Evolutionary conservation across 2,113 vertebrate species (phyloP).

Genomic region (Pandion haliaetus): DNA sequence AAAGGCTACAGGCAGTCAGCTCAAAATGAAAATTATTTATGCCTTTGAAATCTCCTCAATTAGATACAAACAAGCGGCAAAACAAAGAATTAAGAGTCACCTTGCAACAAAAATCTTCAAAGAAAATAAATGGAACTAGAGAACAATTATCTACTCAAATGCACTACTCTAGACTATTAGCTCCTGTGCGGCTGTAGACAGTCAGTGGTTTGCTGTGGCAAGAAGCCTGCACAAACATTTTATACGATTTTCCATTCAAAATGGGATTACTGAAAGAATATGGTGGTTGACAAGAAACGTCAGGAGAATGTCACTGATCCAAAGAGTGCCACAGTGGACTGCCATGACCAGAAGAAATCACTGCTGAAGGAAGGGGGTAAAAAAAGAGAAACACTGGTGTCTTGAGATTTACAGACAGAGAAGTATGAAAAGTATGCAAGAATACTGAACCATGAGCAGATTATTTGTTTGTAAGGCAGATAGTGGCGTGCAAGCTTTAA

Average conservation of each 20-base stretch:
- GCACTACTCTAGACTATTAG: neutral
- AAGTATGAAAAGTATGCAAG: neutral
- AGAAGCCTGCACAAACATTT: conserved; percentile 9
- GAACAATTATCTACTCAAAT: neutral
- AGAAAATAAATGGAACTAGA: neutral
- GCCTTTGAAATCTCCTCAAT: neutral
- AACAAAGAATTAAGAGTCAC: neutral
- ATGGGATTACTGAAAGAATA: neutral
- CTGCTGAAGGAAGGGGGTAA: neutral
- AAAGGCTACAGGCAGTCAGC: neutral
- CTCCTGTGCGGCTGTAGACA: neutral
- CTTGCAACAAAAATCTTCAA: neutral
- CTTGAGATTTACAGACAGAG: neutral
- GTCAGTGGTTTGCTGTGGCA: neutral
- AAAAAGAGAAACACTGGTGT: neutral
- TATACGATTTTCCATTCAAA: neutral
- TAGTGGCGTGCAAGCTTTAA: neutral
- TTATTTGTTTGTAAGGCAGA: neutral
- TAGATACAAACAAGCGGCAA: neutral
- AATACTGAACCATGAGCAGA: neutral
- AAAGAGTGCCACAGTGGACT: neutral
- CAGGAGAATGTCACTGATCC: neutral
- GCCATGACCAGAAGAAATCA: neutral
- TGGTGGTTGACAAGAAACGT: neutral
- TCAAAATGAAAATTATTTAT: neutral